Conservation (phyloP, 2,888 invertebrate genomes). For the Busseola fusca region DNA sequence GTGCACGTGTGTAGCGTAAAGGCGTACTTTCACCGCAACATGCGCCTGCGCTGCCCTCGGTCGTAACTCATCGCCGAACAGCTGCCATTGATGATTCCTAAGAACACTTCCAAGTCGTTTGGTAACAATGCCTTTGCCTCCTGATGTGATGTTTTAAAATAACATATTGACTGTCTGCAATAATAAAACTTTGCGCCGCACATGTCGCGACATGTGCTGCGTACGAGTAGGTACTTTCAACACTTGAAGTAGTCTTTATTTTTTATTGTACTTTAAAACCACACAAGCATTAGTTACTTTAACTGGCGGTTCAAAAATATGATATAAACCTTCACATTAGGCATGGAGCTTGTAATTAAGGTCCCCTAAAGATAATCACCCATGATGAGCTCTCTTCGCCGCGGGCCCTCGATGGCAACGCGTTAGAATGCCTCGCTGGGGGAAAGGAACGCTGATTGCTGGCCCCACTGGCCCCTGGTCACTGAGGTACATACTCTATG, state of each 20-base stretch:
- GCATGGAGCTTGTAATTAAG: conserved; percentile 69
- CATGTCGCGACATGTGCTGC: conserved; percentile 39
- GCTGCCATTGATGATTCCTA: conserved; percentile 66
- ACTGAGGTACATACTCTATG: conserved; percentile 36
- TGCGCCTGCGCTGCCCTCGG: conserved; percentile 63
- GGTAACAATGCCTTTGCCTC: conserved; percentile 55
- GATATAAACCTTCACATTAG: conserved; percentile 61
- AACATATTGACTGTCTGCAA: conserved; percentile 46
- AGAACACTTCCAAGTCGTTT: conserved; percentile 58
- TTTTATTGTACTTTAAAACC: conserved; percentile 10
- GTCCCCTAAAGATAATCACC: conserved; percentile 69
- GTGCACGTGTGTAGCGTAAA: conserved; percentile 53
- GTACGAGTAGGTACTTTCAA: conserved; percentile 4
- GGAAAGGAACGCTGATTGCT: conserved; percentile 62
- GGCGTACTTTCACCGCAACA: conserved; percentile 72
- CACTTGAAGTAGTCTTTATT: background rate
- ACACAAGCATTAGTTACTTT: background rate
- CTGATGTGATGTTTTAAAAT: conserved; percentile 55
- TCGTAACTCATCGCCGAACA: conserved; percentile 67
- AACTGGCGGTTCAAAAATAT: conserved; percentile 38
- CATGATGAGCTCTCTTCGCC: conserved; percentile 64
- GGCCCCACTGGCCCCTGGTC: conserved; percentile 62
- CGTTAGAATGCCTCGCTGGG: conserved; percentile 51
- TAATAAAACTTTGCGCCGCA: conserved; percentile 36
- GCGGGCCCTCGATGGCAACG: conserved; percentile 49